Evolutionary conservation across 2,888 invertebrate species (phyloP).

Genomic region (Himalopsyche anomala): DNA sequence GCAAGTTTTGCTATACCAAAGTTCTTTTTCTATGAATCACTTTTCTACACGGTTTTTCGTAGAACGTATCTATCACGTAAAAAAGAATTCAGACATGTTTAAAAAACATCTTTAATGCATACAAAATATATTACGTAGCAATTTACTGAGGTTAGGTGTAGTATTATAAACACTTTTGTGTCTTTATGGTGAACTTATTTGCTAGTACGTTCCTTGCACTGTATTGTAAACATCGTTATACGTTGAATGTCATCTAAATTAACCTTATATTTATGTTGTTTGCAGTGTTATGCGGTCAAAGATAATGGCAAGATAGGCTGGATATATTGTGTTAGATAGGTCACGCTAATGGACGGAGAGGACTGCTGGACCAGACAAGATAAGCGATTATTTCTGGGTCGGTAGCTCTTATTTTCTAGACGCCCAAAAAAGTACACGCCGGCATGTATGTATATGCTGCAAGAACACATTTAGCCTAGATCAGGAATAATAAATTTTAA

Average conservation of each 20-base stretch:
- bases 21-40: no score
- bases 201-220: no score
- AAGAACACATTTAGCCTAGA: background rate
- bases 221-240: no score
- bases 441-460: background rate
- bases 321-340: conserved; percentile 42
- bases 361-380: conserved; percentile 50
- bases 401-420: background rate
- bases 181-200: no score
- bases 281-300: conserved; percentile 11
- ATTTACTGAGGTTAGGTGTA: no score
- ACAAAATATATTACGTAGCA: no score
- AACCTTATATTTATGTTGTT: background rate
- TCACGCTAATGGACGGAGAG: conserved; percentile 38
- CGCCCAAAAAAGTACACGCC: background rate
- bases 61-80: no score
- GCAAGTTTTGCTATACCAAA: no score
- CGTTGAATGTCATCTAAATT: background rate
- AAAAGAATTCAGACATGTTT: no score
- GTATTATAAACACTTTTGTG: no score
- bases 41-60: no score
- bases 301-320: conserved; percentile 16
- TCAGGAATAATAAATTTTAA: background rate
- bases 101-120: no score
- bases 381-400: conserved; percentile 58